These are phyloP conservation scores for Formica exsecta DNA, from an alignment of 1,140 invertebrate species.

Conservation along the genomic window DNA sequence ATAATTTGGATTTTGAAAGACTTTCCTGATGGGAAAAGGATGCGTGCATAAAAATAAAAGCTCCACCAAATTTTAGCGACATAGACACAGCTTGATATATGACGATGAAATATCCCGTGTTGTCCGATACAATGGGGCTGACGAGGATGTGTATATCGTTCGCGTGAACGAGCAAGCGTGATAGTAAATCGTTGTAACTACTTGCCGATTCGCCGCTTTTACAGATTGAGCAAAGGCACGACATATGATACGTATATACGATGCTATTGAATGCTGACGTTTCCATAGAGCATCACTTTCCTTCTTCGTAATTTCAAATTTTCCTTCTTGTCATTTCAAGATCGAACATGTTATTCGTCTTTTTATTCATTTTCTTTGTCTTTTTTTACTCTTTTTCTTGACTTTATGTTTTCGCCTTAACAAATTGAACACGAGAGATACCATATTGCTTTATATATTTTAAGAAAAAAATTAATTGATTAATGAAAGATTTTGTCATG, in stretches of 20 bases:
- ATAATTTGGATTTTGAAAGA: background rate
- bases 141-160: conserved; percentile 60
- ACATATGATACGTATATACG: conserved; percentile 25
- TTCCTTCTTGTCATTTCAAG: background rate
- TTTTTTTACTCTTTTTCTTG: conserved; percentile 43
- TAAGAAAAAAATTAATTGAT: background rate
- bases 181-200: conserved; percentile 72
- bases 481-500: conserved; percentile 36
- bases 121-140: conserved; percentile 64
- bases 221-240: conserved; percentile 73
- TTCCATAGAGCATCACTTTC: conserved; percentile 69
- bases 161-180: conserved; percentile 68
- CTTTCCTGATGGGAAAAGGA: too few relatives aligned
- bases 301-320: conserved; percentile 77
- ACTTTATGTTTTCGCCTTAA: conserved; percentile 3
- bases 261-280: conserved; percentile 63
- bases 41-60: conserved; percentile 6
- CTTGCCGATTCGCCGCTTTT: conserved; percentile 72
- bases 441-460: conserved; percentile 17
- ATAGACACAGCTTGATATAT: conserved; percentile 62
- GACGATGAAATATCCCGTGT: conserved; percentile 32
- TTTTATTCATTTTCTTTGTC: background rate
- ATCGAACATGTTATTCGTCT: conserved; percentile 34
- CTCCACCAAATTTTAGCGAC: background rate
- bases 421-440: background rate